These are phyloP conservation scores for Trichechus manatus DNA, from an alignment of 2,113 vertebrate genomes.

Conservation along the genomic window DNA sequence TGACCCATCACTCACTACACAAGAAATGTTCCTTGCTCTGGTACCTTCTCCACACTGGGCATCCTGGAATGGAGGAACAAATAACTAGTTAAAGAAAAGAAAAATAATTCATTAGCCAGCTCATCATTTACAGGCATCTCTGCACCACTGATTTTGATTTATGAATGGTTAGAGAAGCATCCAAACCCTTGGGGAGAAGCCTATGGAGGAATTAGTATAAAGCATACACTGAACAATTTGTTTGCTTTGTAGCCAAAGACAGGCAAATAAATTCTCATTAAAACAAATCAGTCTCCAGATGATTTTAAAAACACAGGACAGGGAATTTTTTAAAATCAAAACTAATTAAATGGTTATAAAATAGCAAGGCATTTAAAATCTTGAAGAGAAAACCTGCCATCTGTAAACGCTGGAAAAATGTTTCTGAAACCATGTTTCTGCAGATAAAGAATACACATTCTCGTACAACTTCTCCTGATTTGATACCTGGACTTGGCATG, in stretches of 20 bases:
- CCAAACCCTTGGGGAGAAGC: conserved; percentile 61
- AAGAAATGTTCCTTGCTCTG: conserved; percentile 94
- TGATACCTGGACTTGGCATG: conserved; percentile 96
- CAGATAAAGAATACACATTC: not conserved
- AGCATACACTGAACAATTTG: conserved; percentile 60
- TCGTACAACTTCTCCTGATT: not conserved
- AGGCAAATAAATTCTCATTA: conserved; percentile 77
- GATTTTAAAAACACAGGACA: conserved; percentile 43
- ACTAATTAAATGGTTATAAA: conserved; percentile 57
- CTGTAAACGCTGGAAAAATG: not conserved
- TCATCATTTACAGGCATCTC: conserved; percentile 61
- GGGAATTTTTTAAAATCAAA: not conserved
- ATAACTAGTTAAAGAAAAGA: conserved; percentile 66
- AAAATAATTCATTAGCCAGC: conserved; percentile 59
- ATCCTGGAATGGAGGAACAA: conserved; percentile 85
- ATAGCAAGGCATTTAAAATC: conserved; percentile 13
- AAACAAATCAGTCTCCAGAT: conserved; percentile 58
- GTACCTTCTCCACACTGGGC: conserved; percentile 96
- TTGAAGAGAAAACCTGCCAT: not conserved
- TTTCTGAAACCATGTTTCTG: not conserved
- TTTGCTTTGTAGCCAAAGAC: conserved; percentile 69
- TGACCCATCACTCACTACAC: conserved; percentile 95
- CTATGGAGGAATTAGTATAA: conserved; percentile 36
- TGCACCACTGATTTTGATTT: conserved; percentile 71
- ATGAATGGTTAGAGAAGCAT: conserved; percentile 43